Conservation (phyloP, 2,797 vertebrate genomes). For the Microctenopoma steveboyesi region DNA sequence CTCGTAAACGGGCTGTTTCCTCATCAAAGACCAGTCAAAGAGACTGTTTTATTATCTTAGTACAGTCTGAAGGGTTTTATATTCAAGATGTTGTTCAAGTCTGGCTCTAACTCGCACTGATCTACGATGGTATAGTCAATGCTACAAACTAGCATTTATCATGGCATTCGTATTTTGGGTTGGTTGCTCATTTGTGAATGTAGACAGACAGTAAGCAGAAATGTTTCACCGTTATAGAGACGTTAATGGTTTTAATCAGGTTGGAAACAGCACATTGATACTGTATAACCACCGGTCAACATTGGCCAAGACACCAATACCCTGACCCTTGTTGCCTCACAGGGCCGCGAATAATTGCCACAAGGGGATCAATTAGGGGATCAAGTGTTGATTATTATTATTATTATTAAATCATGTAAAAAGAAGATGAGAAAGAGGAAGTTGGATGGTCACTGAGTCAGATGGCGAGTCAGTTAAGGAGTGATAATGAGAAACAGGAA, state of each 20-base stretch:
- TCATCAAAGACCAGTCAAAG: constrained; percentile 28
- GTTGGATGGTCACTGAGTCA: constrained; percentile 14
- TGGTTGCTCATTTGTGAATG: constrained; percentile 39
- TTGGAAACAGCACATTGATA: not conserved
- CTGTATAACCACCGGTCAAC: not conserved
- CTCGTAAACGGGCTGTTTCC: constrained; percentile 39
- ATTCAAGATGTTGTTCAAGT: constrained; percentile 17
- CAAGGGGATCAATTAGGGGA: too few relatives aligned
- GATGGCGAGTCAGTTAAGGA: constrained; percentile 5
- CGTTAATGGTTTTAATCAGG: constrained; percentile 24
- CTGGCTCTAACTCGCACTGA: constrained; percentile 24
- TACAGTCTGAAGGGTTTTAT: constrained; percentile 21
- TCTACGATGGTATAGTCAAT: constrained; percentile 7
- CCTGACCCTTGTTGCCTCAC: too few relatives aligned
- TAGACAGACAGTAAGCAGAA: constrained; percentile 39
- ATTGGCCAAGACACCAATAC: too few relatives aligned
- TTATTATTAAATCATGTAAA: not conserved
- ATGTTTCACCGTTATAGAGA: constrained; percentile 29
- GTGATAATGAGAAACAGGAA: constrained; percentile 27
- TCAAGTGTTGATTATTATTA: too few relatives aligned
- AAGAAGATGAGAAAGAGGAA: constrained; percentile 29
- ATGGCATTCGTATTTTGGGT: too few relatives aligned
- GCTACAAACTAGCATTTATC: not conserved
- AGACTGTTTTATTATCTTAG: constrained; percentile 28
- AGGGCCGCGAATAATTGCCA: too few relatives aligned